Conservation (phyloP, 2,888 invertebrate species). For the Acleris cristana region DNA sequence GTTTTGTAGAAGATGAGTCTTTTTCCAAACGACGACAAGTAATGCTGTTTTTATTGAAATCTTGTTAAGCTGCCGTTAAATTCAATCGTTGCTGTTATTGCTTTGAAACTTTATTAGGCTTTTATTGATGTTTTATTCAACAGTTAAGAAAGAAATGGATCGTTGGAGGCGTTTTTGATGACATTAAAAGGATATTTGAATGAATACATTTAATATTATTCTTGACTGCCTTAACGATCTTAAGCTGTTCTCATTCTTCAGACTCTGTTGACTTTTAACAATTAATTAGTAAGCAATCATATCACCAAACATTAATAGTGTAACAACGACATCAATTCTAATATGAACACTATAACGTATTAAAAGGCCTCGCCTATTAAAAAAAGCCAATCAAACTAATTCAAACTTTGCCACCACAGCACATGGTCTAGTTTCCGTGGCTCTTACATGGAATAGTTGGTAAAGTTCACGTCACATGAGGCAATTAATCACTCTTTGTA, state of each 20-base stretch:
- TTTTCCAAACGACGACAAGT: not conserved
- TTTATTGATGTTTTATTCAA: slow-evolving; percentile 5
- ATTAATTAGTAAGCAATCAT: too few species aligned
- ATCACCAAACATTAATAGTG: not conserved
- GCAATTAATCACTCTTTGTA: slow-evolving; percentile 34
- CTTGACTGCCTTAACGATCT: too few species aligned
- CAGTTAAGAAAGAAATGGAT: slow-evolving; percentile 2
- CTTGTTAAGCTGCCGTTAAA: slow-evolving; percentile 9
- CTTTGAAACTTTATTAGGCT: not conserved
- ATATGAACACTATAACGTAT: too few species aligned
- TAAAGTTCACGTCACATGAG: slow-evolving; percentile 17
- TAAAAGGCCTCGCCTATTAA: slow-evolving; percentile 12
- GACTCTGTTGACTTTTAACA: too few species aligned
- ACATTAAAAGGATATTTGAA: not conserved
- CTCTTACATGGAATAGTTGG: slow-evolving; percentile 20
- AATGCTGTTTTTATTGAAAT: slow-evolving; percentile 7
- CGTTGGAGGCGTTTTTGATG: not conserved
- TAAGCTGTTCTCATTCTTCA: too few species aligned
- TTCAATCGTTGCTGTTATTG: slow-evolving; percentile 1
- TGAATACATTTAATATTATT: not conserved
- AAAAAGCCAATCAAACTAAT: not conserved
- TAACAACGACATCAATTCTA: not conserved
- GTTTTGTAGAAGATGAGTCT: too few species aligned
- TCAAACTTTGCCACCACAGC: slow-evolving; percentile 19
- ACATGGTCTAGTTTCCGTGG: slow-evolving; percentile 14